Evolutionary conservation across 2,888 invertebrate genomes (phyloP).

Genomic region (Aricia artaxerxes): DNA sequence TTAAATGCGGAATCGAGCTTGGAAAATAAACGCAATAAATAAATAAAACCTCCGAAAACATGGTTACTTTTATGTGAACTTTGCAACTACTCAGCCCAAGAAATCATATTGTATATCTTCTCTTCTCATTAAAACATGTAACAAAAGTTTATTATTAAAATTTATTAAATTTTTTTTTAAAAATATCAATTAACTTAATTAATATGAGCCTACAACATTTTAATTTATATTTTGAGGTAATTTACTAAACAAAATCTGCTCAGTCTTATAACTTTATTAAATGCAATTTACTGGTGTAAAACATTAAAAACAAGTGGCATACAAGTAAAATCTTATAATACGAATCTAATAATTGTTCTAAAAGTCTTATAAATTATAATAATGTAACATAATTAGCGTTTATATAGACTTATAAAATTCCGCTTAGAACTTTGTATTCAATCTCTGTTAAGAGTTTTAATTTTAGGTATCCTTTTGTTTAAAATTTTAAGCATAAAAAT

Average conservation of each 20-base stretch:
- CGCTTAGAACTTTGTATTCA: neutral
- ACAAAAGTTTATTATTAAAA: slow-evolving; percentile 16
- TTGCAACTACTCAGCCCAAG: neutral
- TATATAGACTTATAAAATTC: neutral
- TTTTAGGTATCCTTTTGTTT: neutral
- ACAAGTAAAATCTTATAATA: slow-evolving; percentile 41
- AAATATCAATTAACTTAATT: slow-evolving; percentile 8
- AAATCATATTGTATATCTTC: neutral
- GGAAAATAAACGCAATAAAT: neutral
- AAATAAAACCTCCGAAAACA: neutral
- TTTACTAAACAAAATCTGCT: slow-evolving; percentile 34
- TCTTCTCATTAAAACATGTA: too few species aligned
- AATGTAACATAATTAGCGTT: neutral
- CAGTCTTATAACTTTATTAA: slow-evolving; percentile 56
- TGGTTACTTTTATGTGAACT: neutral
- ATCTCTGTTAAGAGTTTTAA: neutral
- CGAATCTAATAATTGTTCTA: slow-evolving; percentile 14
- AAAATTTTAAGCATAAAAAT: neutral
- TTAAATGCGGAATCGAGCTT: neutral
- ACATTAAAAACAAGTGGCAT: slow-evolving; percentile 58
- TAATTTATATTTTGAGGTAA: neutral
- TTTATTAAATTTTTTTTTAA: slow-evolving; percentile 11
- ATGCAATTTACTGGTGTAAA: slow-evolving; percentile 60
- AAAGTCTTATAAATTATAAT: neutral
- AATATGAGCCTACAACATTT: neutral